phyloP scores from a whole-genome alignment of 2,113 vertebrate species.

The Anoplopoma fimbria region DNA sequence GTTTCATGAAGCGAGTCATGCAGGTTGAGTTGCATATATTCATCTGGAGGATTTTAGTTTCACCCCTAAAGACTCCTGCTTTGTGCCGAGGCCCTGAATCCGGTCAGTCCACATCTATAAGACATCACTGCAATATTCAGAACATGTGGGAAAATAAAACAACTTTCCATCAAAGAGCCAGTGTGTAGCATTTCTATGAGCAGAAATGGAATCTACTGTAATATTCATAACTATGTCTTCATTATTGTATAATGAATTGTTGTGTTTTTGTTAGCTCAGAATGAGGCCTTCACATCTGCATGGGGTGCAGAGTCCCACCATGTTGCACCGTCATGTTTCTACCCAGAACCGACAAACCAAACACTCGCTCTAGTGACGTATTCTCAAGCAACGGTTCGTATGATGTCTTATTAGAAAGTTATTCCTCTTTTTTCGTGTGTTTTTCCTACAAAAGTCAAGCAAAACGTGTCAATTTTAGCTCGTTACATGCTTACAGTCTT shows the following conservation, averaged over 20 bases:
- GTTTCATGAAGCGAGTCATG: slow-evolving; percentile 33
- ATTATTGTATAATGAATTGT: background rate
- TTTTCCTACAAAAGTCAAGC: too few species aligned
- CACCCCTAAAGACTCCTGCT: background rate
- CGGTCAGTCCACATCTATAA: background rate
- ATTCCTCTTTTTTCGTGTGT: too few species aligned
- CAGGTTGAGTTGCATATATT: slow-evolving; percentile 49
- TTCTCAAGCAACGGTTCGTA: too few species aligned
- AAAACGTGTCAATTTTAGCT: too few species aligned
- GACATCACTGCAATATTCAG: background rate
- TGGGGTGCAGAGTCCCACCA: too few species aligned
- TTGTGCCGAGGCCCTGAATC: background rate
- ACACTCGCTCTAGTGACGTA: background rate
- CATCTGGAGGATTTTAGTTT: slow-evolving; percentile 36
- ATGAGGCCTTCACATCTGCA: too few species aligned
- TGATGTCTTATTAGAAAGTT: too few species aligned
- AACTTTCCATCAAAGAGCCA: background rate
- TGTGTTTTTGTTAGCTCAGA: too few species aligned
- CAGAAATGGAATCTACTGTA: background rate
- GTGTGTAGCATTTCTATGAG: background rate
- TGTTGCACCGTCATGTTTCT: background rate
- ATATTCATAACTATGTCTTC: background rate
- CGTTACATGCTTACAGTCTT: too few species aligned
- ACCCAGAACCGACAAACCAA: background rate
- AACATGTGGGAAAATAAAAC: background rate